Evolutionary conservation across 2,113 vertebrate species (phyloP).

Genomic region (Ptilorrhoa leucosticta): DNA sequence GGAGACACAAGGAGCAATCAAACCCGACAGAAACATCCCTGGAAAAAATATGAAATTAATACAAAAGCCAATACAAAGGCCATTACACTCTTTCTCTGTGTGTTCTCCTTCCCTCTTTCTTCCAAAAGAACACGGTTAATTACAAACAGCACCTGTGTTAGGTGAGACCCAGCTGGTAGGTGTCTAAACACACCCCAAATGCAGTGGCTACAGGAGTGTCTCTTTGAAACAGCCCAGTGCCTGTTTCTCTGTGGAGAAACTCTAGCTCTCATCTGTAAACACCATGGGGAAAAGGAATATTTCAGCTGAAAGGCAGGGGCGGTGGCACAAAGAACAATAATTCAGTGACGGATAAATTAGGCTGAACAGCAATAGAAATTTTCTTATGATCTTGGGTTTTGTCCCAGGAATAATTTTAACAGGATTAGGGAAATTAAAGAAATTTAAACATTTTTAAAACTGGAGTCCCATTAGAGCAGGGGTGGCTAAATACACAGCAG

Average conservation of each 20-base stretch:
- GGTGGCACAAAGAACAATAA: not conserved
- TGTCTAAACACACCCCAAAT: not conserved
- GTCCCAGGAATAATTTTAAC: not conserved
- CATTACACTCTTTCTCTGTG: not conserved
- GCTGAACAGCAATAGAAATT: not conserved
- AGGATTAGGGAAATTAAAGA: not conserved
- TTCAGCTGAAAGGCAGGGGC: not conserved
- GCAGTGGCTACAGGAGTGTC: no score
- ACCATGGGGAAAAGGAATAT: rapidly evolving
- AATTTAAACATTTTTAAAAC: not conserved
- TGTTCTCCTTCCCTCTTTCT: not conserved
- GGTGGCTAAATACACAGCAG: not conserved
- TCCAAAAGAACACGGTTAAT: not conserved
- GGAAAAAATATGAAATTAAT: not conserved
- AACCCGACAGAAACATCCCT: not conserved
- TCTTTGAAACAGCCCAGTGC: not conserved
- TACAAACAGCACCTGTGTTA: not conserved
- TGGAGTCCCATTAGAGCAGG: not conserved
- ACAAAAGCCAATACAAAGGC: not conserved
- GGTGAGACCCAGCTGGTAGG: not conserved
- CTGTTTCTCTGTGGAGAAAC: not conserved
- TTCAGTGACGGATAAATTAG: not conserved
- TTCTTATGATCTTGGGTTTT: not conserved
- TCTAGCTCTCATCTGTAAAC: not conserved
- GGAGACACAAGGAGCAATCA: not conserved